Percentiles rank a stretch among this genome's conserved stretches.
These are phyloP conservation scores for Pegoplata infirma DNA, from an alignment of 2,888 invertebrate genomes.

Conservation along the genomic window DNA sequence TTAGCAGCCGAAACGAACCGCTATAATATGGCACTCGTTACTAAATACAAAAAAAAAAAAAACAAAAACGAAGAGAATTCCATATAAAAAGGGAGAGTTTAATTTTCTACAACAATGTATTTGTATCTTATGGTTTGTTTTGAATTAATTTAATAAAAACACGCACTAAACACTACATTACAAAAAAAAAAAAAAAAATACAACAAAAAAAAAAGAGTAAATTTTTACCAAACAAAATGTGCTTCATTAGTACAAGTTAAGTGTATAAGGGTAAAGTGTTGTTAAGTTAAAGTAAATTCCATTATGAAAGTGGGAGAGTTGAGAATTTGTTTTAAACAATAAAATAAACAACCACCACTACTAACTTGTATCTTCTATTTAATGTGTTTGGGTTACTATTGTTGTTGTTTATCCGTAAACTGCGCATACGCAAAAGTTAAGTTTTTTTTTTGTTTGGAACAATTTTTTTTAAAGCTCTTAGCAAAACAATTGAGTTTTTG, in stretches of 20 bases:
- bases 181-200: neutral
- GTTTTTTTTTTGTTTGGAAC: neutral
- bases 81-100: slow-evolving; percentile 28
- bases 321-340: neutral
- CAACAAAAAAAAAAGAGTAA: slow-evolving; percentile 7
- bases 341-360: neutral
- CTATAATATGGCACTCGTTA: slow-evolving; percentile 27
- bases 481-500: slow-evolving; percentile 15
- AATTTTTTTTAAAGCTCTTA: slow-evolving; percentile 27
- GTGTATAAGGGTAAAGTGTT: slow-evolving; percentile 34
- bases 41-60: slow-evolving; percentile 31
- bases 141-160: slow-evolving; percentile 5
- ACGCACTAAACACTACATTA: slow-evolving; percentile 11
- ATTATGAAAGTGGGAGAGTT: neutral
- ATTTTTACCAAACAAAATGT: neutral
- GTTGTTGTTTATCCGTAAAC: slow-evolving; percentile 16
- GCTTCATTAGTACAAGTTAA: slow-evolving; percentile 18
- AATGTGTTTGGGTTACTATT: slow-evolving; percentile 18
- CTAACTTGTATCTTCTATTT: neutral
- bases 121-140: slow-evolving; percentile 1
- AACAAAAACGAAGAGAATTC: slow-evolving; percentile 29
- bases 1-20: slow-evolving; percentile 35
- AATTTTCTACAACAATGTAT: slow-evolving; percentile 11
- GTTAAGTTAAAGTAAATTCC: neutral
- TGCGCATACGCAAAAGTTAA: slow-evolving; percentile 53